Percentiles rank a stretch among this genome's conserved stretches.
Evolutionary conservation across 2,797 vertebrate genomes (phyloP).

Genomic region (Loris lydekkerianus): DNA sequence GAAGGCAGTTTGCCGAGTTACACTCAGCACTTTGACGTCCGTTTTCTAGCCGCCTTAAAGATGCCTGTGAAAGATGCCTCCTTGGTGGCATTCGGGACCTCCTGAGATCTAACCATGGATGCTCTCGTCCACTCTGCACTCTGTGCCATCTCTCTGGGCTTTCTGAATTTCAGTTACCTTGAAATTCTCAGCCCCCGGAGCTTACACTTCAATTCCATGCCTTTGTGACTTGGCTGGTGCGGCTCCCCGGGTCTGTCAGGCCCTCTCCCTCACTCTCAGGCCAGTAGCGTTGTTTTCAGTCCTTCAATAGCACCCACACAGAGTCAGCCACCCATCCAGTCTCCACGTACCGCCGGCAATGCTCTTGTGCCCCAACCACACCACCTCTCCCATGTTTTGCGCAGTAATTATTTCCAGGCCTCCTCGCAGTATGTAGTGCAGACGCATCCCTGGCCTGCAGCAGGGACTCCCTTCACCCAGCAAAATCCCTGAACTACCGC

Average conservation of each 20-base stretch:
- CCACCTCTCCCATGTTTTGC: background rate
- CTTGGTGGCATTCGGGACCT: background rate
- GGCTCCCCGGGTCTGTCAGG: accelerated
- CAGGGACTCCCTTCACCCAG: too few relatives aligned
- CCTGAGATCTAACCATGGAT: background rate
- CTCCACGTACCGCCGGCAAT: accelerated
- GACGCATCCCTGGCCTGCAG: accelerated
- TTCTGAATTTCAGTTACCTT: background rate
- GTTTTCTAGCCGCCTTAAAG: background rate
- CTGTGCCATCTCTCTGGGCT: background rate
- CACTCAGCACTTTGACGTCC: background rate
- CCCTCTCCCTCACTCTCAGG: background rate
- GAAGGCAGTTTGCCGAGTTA: slow-evolving; percentile 29
- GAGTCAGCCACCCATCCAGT: accelerated
- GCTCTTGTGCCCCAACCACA: accelerated
- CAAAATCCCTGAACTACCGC: background rate
- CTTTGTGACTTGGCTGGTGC: background rate
- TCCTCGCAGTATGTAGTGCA: too few relatives aligned
- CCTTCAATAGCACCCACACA: accelerated
- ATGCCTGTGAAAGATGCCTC: background rate
- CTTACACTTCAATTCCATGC: accelerated
- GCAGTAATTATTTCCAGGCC: too few relatives aligned
- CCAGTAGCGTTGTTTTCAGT: accelerated
- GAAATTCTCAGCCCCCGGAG: too few relatives aligned
- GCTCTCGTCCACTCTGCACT: too few relatives aligned